Conservation (phyloP, 2,888 invertebrate genomes). For the Diabrotica balteata region DNA sequence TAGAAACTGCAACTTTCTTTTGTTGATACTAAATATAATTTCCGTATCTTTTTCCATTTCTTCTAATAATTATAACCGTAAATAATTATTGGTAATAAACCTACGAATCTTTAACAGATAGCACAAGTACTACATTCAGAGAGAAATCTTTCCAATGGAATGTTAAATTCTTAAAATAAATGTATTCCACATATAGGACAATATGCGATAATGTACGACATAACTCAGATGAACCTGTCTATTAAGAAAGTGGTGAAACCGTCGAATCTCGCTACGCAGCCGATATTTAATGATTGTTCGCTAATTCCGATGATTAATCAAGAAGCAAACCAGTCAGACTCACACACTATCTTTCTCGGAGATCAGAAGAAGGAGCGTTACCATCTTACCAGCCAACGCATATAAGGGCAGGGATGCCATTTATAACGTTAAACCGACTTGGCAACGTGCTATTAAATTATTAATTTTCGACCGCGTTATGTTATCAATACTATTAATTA, state of each 20-base stretch:
- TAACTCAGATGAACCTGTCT: too few species aligned
- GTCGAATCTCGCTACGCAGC: conserved; percentile 3
- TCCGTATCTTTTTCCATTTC: too few species aligned
- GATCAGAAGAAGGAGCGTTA: conserved; percentile 17
- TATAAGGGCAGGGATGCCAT: conserved; percentile 27
- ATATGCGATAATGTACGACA: too few species aligned
- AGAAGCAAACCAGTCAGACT: conserved; percentile 39
- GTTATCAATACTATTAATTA: conserved; percentile 45
- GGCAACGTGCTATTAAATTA: conserved; percentile 47
- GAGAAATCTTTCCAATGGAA: too few species aligned
- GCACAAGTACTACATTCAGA: too few species aligned
- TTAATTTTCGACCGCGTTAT: conserved; percentile 43
- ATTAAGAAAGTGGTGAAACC: neutral
- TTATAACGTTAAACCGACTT: conserved; percentile 33
- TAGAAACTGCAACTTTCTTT: too few species aligned
- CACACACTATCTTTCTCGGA: conserved; percentile 20
- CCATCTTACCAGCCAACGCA: conserved; percentile 18
- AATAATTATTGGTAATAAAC: too few species aligned
- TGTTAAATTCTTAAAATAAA: too few species aligned
- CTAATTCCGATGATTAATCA: conserved; percentile 50
- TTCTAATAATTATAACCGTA: too few species aligned
- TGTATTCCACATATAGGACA: too few species aligned
- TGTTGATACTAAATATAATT: too few species aligned
- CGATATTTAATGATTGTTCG: conserved; percentile 20
- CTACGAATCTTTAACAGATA: too few species aligned